Evolutionary conservation across 2,113 vertebrate genomes (phyloP).

Genomic region (Bolborhynchus lineola): DNA sequence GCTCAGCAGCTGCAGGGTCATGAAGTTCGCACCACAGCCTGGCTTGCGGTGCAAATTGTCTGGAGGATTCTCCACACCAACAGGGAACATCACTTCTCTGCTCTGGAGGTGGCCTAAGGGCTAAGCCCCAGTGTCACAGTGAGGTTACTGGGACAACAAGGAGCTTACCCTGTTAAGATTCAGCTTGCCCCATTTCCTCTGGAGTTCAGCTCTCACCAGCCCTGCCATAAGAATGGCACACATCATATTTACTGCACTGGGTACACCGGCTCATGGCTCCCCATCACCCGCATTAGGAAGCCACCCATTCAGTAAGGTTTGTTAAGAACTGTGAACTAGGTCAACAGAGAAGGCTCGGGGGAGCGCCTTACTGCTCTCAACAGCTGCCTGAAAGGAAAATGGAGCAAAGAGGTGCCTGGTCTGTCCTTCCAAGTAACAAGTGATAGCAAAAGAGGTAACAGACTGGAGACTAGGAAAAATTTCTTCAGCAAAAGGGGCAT

Average conservation of each 20-base stretch:
- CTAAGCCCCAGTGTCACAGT: not conserved
- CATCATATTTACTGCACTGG: not conserved
- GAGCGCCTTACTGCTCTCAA: not conserved
- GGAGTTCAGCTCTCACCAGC: not conserved
- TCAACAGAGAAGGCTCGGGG: not conserved
- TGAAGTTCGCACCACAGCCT: not conserved
- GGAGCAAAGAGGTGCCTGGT: not conserved
- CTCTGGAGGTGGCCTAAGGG: not conserved
- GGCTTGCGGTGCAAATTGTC: not conserved
- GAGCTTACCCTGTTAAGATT: not conserved
- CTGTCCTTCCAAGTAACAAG: not conserved
- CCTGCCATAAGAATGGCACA: not conserved
- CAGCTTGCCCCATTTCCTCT: not conserved
- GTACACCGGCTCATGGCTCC: not conserved
- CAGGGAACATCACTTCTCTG: rapidly evolving
- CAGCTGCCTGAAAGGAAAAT: not conserved
- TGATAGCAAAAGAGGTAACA: not conserved
- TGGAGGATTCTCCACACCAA: not conserved
- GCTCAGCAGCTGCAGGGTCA: not conserved
- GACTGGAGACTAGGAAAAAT: not conserved
- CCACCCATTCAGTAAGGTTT: not conserved
- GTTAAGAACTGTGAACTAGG: not conserved
- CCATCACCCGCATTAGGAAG: not conserved
- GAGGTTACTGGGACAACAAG: not conserved
- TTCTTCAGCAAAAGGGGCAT: not conserved